Evolutionary conservation across 2,113 vertebrate genomes (phyloP).

Genomic region (Psilopsiagon aymara): DNA sequence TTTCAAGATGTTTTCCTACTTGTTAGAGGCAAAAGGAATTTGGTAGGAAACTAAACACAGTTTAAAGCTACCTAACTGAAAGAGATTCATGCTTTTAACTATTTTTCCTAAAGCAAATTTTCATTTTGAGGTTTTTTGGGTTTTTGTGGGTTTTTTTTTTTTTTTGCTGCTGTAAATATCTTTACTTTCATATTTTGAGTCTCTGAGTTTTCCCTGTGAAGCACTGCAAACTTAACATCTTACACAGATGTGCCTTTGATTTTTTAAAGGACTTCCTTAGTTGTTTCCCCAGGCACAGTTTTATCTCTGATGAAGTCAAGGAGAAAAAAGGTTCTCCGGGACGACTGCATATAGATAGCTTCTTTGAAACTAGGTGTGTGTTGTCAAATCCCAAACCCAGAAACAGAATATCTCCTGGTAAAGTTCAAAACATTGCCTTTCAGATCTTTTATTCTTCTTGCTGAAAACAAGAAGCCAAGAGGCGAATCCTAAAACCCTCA

Average conservation of each 20-base stretch:
- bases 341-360: not conserved
- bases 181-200: not conserved
- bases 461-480: not conserved
- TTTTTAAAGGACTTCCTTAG: not conserved
- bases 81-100: not conserved
- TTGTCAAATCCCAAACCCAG: not conserved
- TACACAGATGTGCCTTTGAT: not conserved
- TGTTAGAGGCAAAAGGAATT: not conserved
- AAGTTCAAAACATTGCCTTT: conserved; percentile 17
- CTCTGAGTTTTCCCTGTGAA: not conserved
- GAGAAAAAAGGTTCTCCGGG: not conserved
- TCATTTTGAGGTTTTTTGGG: not conserved
- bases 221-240: not conserved
- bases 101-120: not conserved
- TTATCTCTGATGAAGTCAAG: not conserved
- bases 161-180: not conserved
- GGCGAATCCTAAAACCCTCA: not conserved
- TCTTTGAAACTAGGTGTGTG: not conserved
- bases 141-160: not conserved
- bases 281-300: not conserved
- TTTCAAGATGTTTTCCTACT: not conserved
- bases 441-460: not conserved
- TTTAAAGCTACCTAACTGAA: not conserved
- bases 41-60: not conserved
- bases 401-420: not conserved